phyloP scores from a whole-genome alignment of 2,888 invertebrate species.

The Mystacides longicornis region DNA sequence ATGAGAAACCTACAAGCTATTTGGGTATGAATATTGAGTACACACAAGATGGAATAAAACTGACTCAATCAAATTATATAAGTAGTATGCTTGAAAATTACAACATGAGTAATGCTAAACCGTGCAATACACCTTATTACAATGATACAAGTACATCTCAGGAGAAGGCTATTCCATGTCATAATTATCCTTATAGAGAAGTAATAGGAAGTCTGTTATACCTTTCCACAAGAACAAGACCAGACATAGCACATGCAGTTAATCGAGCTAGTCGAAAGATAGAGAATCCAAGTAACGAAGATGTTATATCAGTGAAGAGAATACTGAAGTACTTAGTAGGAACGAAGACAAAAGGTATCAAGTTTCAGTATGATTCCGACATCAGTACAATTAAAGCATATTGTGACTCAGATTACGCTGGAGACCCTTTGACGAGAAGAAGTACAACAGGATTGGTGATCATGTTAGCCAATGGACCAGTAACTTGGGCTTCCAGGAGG shows the following conservation, averaged over 20 bases:
- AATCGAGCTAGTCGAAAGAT: neutral
- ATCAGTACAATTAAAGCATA: neutral
- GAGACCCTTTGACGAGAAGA: neutral
- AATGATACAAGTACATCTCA: neutral
- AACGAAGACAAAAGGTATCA: neutral
- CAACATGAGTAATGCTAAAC: slow-evolving; percentile 1
- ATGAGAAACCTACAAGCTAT: neutral
- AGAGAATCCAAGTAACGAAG: neutral
- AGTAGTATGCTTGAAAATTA: neutral
- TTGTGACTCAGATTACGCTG: neutral
- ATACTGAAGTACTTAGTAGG: neutral
- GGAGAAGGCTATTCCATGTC: neutral
- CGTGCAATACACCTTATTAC: neutral
- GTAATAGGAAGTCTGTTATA: neutral
- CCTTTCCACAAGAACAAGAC: neutral
- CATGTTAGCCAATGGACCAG: neutral
- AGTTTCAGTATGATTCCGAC: neutral
- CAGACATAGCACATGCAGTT: neutral
- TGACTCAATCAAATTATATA: neutral
- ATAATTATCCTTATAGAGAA: neutral
- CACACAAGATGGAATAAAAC: neutral
- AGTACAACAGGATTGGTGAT: neutral
- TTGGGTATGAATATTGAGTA: neutral
- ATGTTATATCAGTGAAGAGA: neutral
- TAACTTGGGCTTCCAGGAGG: neutral